Evolutionary conservation across 1,140 invertebrate species (phyloP).

Genomic region (Gryon sp.): DNA sequence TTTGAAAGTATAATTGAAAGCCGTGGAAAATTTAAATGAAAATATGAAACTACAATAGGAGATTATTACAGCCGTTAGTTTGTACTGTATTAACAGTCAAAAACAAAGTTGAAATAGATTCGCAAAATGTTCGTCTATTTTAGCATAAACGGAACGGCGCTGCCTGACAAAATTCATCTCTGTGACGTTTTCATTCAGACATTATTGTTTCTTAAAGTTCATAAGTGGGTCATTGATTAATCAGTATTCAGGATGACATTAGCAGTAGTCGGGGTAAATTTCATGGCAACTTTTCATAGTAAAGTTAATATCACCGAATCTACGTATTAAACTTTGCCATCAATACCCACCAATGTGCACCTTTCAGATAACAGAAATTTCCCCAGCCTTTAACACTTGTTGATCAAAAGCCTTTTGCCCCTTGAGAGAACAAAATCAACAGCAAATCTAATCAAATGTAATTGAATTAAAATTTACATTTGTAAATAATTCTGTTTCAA

Average conservation of each 20-base stretch:
- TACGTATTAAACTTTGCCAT: constrained; percentile 28
- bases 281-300: constrained; percentile 44
- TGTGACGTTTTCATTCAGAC: constrained; percentile 37
- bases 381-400: constrained; percentile 26
- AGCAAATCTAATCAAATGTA: not conserved
- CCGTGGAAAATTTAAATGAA: too few relatives aligned
- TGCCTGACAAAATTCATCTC: constrained; percentile 37
- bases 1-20: too few relatives aligned
- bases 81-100: too few relatives aligned
- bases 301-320: constrained; percentile 52
- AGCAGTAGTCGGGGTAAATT: constrained; percentile 31
- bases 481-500: too few relatives aligned
- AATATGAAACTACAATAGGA: too few relatives aligned
- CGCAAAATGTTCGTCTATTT: constrained; percentile 18
- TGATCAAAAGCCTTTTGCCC: constrained; percentile 9
- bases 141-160: constrained; percentile 6
- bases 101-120: constrained; percentile 18
- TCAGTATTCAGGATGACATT: constrained; percentile 58
- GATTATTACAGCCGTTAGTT: too few relatives aligned
- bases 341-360: constrained; percentile 23
- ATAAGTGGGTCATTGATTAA: constrained; percentile 59
- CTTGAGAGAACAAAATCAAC: not conserved
- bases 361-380: constrained; percentile 32
- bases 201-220: constrained; percentile 44
- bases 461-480: not conserved